These are phyloP conservation scores for Microctenopoma steveboyesi DNA, from an alignment of 2,797 vertebrate genomes.

Conservation along the genomic window DNA sequence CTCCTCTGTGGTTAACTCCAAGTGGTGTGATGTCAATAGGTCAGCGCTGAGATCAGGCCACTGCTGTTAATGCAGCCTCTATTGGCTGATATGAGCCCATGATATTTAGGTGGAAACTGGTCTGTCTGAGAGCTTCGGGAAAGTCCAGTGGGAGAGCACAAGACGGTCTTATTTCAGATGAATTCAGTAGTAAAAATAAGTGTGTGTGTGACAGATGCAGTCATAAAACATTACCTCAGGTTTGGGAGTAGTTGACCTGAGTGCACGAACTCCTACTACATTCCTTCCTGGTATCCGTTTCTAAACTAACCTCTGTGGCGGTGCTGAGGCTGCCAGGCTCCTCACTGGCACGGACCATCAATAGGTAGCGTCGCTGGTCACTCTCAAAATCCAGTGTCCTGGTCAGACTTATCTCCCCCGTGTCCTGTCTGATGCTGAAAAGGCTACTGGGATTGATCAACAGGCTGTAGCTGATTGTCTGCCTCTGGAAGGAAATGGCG, in stretches of 20 bases:
- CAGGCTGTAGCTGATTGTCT: slow-evolving; percentile 87
- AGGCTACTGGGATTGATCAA: slow-evolving; percentile 89
- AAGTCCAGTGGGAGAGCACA: slow-evolving; percentile 7
- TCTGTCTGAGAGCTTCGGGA: slow-evolving; percentile 11
- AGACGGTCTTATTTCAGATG: not conserved
- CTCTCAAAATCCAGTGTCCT: slow-evolving; percentile 87
- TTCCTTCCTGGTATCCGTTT: slow-evolving; percentile 16
- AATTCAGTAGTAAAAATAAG: slow-evolving; percentile 28
- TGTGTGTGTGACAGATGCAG: slow-evolving; percentile 16
- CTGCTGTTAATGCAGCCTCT: slow-evolving; percentile 20
- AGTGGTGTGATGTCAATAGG: slow-evolving; percentile 52
- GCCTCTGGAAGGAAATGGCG: slow-evolving; percentile 89
- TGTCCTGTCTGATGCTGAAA: slow-evolving; percentile 83
- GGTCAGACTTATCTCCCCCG: slow-evolving; percentile 88
- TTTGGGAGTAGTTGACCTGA: slow-evolving; percentile 25
- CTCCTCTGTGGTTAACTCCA: slow-evolving; percentile 35
- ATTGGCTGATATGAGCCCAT: slow-evolving; percentile 15
- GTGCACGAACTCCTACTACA: not conserved
- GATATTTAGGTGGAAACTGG: slow-evolving; percentile 17
- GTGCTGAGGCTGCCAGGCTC: slow-evolving; percentile 81
- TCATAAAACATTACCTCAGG: slow-evolving; percentile 30
- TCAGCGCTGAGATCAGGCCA: slow-evolving; percentile 51
- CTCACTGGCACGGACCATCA: slow-evolving; percentile 88
- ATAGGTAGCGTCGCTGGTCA: slow-evolving; percentile 86
- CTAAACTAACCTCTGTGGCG: slow-evolving; percentile 84